Base-by-base conservation (phyloP, 2,888 invertebrate genomes). In the Polydesmus complanatus region DNA sequence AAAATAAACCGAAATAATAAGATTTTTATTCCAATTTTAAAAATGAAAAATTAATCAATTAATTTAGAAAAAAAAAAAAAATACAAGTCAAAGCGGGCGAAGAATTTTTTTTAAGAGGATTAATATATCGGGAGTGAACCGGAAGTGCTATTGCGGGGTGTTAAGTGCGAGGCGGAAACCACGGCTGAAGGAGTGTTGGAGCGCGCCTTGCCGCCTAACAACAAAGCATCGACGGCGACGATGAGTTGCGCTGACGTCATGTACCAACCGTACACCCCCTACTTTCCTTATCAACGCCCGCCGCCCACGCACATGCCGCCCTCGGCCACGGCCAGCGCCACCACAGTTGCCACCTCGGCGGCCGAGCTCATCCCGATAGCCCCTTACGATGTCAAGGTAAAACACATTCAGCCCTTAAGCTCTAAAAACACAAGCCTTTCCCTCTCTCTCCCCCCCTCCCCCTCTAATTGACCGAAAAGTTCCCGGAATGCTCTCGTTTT, bases 181-280 rank as follows among this genome's bases (percentile, higher is more conserved):
- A 14, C 14, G 14, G 14, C 37, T 5, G 37, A 5, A 37, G 5
- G 8, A 37, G 37, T 37, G 37, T 37, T 37, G 37, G 37, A 37
- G 37, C 14, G 37, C 14, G 5, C 37, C 8, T 14, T 14, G 37
- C 14, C 37, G 37, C 8, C 37, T 8, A 8, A 5, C 14, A 5
- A 14, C 5, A 14, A 5, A 37, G 5, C 37, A 14, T 8, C 37
- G 5, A 37, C 37, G 37, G 37, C 61, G 54, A 64, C 61, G 59
- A 65, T 65, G 65, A 64, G 64, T 62, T 65, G 65, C 61, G 65
- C 65, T 56, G 63, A 65, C 59, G 65, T 65, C 51, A 65, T 65
- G 65, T 65, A 65, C 62, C 65, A 65, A 57, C 63, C 65, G 51
- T 65, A 65, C 60, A 60, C 61, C 56, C 62, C 64, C 27, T 65